Evolutionary conservation across 1,140 invertebrate genomes (phyloP).

Genomic region (Drosophila takahashii): DNA sequence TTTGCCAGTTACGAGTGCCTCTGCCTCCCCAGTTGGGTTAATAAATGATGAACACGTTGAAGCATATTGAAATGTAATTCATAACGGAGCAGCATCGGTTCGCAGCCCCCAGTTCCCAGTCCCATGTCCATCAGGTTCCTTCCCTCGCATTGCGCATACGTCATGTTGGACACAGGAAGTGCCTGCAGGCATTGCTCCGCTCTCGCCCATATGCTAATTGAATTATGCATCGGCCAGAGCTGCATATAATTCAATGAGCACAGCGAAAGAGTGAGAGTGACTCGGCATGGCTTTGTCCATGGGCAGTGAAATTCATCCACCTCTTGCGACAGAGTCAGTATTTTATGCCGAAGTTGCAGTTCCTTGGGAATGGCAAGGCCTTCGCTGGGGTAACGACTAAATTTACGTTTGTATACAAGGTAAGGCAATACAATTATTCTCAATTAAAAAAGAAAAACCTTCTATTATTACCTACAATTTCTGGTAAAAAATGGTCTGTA

Average conservation of each 20-base stretch:
- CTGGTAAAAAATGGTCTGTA: background rate
- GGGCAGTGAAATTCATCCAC: background rate
- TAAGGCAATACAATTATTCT: background rate
- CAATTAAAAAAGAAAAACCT: no score
- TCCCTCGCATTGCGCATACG: constrained; percentile 36
- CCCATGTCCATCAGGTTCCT: background rate
- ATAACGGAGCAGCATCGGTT: constrained; percentile 59
- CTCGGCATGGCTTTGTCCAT: background rate
- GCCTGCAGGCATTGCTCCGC: constrained; percentile 15
- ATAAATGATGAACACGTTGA: constrained; percentile 80
- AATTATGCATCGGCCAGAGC: constrained; percentile 46
- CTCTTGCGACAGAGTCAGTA: background rate
- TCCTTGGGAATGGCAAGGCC: background rate
- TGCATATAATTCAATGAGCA: constrained; percentile 45
- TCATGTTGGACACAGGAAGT: constrained; percentile 42
- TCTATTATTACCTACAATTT: no score
- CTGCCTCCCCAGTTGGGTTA: constrained; percentile 46
- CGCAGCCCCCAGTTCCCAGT: constrained; percentile 4
- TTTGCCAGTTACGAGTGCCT: constrained; percentile 8
- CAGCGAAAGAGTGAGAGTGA: constrained; percentile 3
- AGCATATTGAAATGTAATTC: constrained; percentile 82
- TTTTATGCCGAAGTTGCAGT: background rate
- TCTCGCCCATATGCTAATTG: constrained; percentile 42
- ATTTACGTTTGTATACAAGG: no score
- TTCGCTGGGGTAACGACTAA: no score